Evolutionary conservation across 2,888 invertebrate species (phyloP), one percentile per base, ranked within the genome.

Genomic region (Ectobius pallidus): DNA sequence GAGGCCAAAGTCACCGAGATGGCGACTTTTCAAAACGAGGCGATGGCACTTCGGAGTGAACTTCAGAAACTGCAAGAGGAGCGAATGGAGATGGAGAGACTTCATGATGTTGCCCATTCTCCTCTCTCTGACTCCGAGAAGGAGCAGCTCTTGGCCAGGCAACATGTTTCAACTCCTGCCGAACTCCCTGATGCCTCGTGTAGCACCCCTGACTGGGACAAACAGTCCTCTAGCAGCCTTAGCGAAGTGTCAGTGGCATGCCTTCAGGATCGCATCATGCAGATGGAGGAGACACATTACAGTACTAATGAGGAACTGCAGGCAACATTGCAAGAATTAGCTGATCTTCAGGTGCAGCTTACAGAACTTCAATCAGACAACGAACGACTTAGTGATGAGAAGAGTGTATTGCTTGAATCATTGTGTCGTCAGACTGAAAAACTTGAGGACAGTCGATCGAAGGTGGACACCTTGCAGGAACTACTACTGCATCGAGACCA

Each of bases 201-300:
- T 73, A 87, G 89, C 76, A 92, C 92, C 9, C 92, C 92, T 7
- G 94, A 95, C 77, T 96, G 96, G 96, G 96, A 96, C 84, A 95
- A 94, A 82, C 92, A 94, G 82, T 95, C 95, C 72, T 92, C 92
- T 58, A 93, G 94, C 75, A 92, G 92, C 3, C 87, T 91, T 77
- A 95, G 95, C 83, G 96, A 96, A 84, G 91, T 96, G 72, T 93
- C 94, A 3, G 95, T 97, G 75, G 96, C 96, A 22, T 96, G 96
- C 82, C 87, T 95, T 76, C 97, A 97, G 84, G 97, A 97, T 81
- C 90, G 95, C 80, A 96, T 97, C 79, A 88, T 94, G 82, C 94
- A 95, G 84, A 95, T 95, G 94, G 94, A 95, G 81, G 95, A 95
- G 82, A 94, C 93, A 20, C 94, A 95, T 80, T 92, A 93, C 82